Evolutionary conservation across 2,113 vertebrate genomes (phyloP), one percentile per base, ranked within the genome.

Genomic region (Asarcornis scutulata): DNA sequence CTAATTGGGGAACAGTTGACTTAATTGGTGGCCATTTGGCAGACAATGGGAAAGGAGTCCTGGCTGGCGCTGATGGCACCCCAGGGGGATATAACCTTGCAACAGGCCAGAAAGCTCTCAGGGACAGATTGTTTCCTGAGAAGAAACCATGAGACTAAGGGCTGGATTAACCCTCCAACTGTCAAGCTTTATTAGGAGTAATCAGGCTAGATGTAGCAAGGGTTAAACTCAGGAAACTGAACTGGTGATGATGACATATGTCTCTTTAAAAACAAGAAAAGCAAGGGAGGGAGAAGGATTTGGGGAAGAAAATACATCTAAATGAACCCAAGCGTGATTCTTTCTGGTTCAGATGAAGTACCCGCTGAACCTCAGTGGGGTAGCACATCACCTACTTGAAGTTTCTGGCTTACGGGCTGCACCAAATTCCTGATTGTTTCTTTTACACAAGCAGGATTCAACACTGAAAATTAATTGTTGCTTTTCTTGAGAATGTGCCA

Each of bases 1-100:
- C 98, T 99, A 99, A 99, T 99, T 99, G 99, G 98, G 98, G 98
- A 99, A 99, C 98, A 98, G 98, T 99, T 99, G 98, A 98, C 98
- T 99, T 99, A 99, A 99, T 99, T 99, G 99, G 98, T 98, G 98
- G 98, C 99, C 98, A 98, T 99, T 99, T 99, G 99, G 98, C 98
- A 98, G 98, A 99, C 98, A 99, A 99, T 99, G 98, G 98, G 97
- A 98, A 98, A 98, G 96, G 97, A 98, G 98, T 98, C 97, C 98
- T 98, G 98, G 98, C 98, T 98, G 98, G 98, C 97, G 98, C 97
- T 98, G 98, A 98, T 98, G 98, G 98, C 98, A 98, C 99, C 98
- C 98, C 96, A 96, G 98, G 98, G 98, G 98, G 98, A 98, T 98
- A 99, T 99, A 98, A 98, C 98, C 98, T 99, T 99, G 98, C 98